Percentiles rank a stretch among this genome's conserved stretches.
These are phyloP conservation scores for Aphrocallistes beatrix DNA, from an alignment of 37 sponge, comb jelly and placozoan genomes.

Conservation along the genomic window DNA sequence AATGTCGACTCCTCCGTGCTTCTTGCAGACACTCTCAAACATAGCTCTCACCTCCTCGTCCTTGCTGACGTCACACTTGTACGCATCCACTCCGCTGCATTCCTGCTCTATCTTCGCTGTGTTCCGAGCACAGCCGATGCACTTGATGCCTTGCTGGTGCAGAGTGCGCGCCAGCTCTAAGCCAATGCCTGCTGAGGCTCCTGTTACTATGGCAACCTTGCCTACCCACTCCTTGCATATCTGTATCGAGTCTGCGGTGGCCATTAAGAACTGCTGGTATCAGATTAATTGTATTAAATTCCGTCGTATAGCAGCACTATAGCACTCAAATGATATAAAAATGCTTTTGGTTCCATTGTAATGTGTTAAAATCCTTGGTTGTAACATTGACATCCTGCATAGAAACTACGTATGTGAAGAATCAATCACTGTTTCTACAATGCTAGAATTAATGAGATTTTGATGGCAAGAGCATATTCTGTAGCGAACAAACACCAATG, in stretches of 20 bases:
- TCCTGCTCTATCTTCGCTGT: neutral
- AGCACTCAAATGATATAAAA: too few relatives aligned
- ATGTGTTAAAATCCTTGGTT: too few relatives aligned
- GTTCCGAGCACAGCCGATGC: neutral
- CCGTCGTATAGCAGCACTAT: too few relatives aligned
- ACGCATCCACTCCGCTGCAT: constrained; percentile 36
- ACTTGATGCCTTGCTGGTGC: neutral
- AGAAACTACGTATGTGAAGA: too few relatives aligned
- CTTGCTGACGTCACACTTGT: constrained; percentile 59
- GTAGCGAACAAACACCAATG: too few relatives aligned
- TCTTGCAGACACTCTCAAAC: constrained; percentile 26
- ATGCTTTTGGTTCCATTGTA: too few relatives aligned
- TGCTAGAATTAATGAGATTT: too few relatives aligned
- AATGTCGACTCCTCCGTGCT: constrained; percentile 57
- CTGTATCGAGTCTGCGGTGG: neutral
- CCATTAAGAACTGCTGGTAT: too few relatives aligned
- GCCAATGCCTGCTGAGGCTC: neutral
- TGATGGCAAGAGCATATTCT: too few relatives aligned
- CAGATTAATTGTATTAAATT: too few relatives aligned
- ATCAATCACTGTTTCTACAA: too few relatives aligned
- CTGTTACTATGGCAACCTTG: neutral
- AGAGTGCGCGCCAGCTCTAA: neutral
- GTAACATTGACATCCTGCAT: too few relatives aligned
- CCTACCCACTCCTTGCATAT: neutral
- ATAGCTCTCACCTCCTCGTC: constrained; percentile 51